A percentile compares a stretch with the other conserved stretches of the same genome.
phyloP scores from a whole-genome alignment of 2,797 vertebrate genomes.

The Lepidocolaptes lacrymiger region DNA sequence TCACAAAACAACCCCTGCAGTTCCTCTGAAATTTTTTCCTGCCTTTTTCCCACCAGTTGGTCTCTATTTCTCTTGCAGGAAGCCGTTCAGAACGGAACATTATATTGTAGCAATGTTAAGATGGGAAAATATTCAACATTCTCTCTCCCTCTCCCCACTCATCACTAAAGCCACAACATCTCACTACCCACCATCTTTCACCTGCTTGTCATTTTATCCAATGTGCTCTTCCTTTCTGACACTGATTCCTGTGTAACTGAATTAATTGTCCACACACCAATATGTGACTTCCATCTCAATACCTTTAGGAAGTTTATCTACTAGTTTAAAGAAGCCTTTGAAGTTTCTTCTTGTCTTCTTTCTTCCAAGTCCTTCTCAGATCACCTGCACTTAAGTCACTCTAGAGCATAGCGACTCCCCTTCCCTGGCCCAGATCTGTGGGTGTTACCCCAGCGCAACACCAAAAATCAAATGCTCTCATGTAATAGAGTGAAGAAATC shows the following conservation, averaged over 20 bases:
- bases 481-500: not conserved
- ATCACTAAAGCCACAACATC: not conserved
- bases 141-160: not conserved
- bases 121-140: not conserved
- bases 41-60: slow-evolving; percentile 41
- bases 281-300: not conserved
- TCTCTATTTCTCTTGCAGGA: slow-evolving; percentile 22
- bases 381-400: not conserved
- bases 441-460: not conserved
- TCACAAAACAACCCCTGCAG: slow-evolving; percentile 57
- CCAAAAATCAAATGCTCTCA: not conserved
- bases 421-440: not conserved
- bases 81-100: not conserved
- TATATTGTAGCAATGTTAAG: not conserved
- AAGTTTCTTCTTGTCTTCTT: not conserved
- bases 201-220: not conserved
- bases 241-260: not conserved
- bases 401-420: not conserved
- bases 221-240: not conserved
- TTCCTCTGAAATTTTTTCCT: slow-evolving; percentile 10
- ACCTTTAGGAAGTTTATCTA: not conserved
- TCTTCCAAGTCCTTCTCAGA: not conserved
- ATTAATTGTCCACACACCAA: not conserved
- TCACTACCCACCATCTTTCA: not conserved
- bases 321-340: not conserved